phyloP scores from a whole-genome alignment of 2,113 vertebrate genomes.

The Rana temporaria region DNA sequence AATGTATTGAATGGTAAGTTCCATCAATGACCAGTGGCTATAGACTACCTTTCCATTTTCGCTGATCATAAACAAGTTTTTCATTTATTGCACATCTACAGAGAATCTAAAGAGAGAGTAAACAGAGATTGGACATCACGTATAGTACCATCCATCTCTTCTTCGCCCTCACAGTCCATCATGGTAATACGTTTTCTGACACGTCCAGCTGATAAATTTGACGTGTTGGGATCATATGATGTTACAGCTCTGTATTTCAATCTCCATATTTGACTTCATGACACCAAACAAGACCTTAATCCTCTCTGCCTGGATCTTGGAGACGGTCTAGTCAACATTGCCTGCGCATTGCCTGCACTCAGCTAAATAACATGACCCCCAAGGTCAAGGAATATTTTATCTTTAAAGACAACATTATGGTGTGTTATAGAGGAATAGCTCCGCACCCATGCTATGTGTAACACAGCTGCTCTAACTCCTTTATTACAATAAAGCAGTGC shows the following conservation, averaged over 20 bases:
- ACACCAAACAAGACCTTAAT: neutral
- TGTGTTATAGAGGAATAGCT: neutral
- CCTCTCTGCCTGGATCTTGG: neutral
- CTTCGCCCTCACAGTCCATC: neutral
- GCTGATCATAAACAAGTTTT: too few relatives aligned
- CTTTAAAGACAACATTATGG: neutral
- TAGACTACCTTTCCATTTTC: too few relatives aligned
- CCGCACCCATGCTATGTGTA: too few relatives aligned
- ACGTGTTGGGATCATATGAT: neutral
- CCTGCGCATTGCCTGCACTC: neutral
- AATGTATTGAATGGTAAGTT: too few relatives aligned
- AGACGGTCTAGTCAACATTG: neutral
- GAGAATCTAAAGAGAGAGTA: too few relatives aligned
- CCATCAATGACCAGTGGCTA: too few relatives aligned
- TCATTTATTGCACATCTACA: too few relatives aligned
- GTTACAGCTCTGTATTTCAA: slow-evolving; percentile 1
- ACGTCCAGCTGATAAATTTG: neutral
- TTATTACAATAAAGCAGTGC: too few relatives aligned
- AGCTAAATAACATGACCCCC: slow-evolving; percentile 4
- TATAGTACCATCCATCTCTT: neutral
- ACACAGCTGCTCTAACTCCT: too few relatives aligned
- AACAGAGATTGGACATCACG: too few relatives aligned
- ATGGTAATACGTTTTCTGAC: neutral
- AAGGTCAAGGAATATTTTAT: neutral
- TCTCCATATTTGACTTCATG: slow-evolving; percentile 13